These are phyloP conservation scores for Petrosia ficiformis DNA, from an alignment of 37 sponge, comb jelly and placozoan species.

Conservation along the genomic window DNA sequence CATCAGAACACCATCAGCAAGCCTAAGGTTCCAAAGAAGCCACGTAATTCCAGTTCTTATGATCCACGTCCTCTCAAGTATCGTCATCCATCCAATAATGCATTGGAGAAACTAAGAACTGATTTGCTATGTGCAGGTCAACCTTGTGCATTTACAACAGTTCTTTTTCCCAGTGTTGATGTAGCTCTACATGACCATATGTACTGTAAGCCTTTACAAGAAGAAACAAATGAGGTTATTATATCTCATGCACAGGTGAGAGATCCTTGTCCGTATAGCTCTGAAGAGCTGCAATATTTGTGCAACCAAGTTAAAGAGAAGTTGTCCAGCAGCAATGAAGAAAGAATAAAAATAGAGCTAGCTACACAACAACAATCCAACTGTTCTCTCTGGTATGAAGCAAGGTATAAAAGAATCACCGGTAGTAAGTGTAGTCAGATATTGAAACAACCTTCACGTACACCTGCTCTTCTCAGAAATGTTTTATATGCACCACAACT, in stretches of 20 bases:
- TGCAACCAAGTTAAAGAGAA: too few species aligned
- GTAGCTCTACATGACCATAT: constrained; percentile 13
- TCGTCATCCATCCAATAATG: constrained; percentile 4
- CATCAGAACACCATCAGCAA: not conserved
- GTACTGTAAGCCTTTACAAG: constrained; percentile 10
- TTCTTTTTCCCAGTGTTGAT: not conserved
- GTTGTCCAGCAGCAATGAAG: too few species aligned
- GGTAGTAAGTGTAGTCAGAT: constrained; percentile 16
- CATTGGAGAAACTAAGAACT: constrained; percentile 19
- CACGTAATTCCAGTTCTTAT: not conserved
- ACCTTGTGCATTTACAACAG: not conserved
- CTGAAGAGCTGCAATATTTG: too few species aligned
- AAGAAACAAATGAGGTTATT: too few species aligned
- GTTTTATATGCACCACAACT: constrained; percentile 12
- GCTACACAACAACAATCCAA: not conserved
- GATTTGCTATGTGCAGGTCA: constrained; percentile 18
- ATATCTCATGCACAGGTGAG: too few species aligned
- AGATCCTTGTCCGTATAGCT: too few species aligned
- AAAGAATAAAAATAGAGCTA: constrained; percentile 1
- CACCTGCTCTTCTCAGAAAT: constrained; percentile 4
- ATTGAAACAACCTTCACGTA: constrained; percentile 1
- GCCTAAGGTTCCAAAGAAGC: not conserved
- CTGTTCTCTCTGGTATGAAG: not conserved
- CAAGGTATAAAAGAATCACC: constrained; percentile 15
- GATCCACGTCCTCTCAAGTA: constrained; percentile 28